These are phyloP conservation scores for Epinephelus lanceolatus DNA, from an alignment of 2,113 vertebrate genomes.

Conservation along the genomic window DNA sequence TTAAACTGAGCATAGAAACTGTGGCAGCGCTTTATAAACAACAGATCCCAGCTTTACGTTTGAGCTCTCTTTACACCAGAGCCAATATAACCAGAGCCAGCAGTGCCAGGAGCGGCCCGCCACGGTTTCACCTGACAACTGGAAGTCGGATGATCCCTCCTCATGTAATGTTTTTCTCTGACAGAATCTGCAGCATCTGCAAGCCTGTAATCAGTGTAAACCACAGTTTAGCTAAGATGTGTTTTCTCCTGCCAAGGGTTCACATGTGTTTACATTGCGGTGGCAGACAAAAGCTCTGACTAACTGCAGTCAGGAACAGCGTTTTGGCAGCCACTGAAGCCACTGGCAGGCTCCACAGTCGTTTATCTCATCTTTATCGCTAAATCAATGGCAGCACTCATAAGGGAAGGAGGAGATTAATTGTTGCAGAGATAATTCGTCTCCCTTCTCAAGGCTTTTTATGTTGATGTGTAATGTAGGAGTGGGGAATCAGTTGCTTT, in stretches of 20 bases:
- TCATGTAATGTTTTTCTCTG: slow-evolving; percentile 69
- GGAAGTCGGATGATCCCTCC: slow-evolving; percentile 63
- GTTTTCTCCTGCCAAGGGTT: slow-evolving; percentile 85
- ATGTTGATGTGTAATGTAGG: slow-evolving; percentile 82
- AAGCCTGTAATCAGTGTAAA: slow-evolving; percentile 78
- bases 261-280: slow-evolving; percentile 79
- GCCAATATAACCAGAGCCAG: slow-evolving; percentile 42
- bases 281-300: slow-evolving; percentile 73
- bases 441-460: slow-evolving; percentile 80
- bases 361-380: slow-evolving; percentile 94
- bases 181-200: slow-evolving; percentile 77
- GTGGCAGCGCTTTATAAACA: slow-evolving; percentile 45
- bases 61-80: slow-evolving; percentile 54
- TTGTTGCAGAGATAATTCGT: slow-evolving; percentile 90
- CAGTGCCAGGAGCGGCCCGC: slow-evolving; percentile 49
- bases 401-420: slow-evolving; percentile 86
- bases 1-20: slow-evolving; percentile 62
- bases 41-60: slow-evolving; percentile 36
- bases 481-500: slow-evolving; percentile 77
- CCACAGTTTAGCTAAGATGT: slow-evolving; percentile 74
- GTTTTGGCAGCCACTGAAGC: slow-evolving; percentile 87
- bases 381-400: slow-evolving; percentile 88
- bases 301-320: slow-evolving; percentile 83
- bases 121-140: slow-evolving; percentile 77
- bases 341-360: slow-evolving; percentile 85